These are phyloP conservation scores for Aspidiotus rigidus DNA, from an alignment of 2,888 invertebrate species.

Conservation along the genomic window DNA sequence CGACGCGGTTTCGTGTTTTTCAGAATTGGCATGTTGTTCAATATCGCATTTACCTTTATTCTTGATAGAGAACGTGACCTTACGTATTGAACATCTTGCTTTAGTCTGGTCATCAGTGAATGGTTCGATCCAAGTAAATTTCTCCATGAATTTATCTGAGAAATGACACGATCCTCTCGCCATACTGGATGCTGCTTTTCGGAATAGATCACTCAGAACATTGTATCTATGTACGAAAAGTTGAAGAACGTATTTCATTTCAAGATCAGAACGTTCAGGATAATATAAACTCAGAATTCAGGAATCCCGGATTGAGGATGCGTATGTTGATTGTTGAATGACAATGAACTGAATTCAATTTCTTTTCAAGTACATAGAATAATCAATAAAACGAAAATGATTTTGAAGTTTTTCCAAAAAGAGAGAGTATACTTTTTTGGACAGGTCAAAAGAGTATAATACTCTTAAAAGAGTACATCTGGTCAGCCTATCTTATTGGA, in stretches of 20 bases:
- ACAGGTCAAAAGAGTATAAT: too few relatives aligned
- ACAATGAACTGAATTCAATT: too few relatives aligned
- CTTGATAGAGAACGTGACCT: background rate
- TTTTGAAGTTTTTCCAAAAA: too few relatives aligned
- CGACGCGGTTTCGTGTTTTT: background rate
- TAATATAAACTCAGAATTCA: too few relatives aligned
- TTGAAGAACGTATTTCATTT: background rate
- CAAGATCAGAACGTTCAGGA: background rate
- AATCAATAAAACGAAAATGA: too few relatives aligned
- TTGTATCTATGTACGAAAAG: background rate
- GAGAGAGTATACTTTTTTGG: too few relatives aligned
- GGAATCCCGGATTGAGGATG: too few relatives aligned
- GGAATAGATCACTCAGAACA: background rate
- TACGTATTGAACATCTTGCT: background rate
- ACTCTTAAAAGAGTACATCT: too few relatives aligned
- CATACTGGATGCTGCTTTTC: background rate
- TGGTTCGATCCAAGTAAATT: slow-evolving; percentile 7
- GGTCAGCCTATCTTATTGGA: too few relatives aligned
- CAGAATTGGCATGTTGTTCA: background rate
- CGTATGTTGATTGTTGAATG: too few relatives aligned
- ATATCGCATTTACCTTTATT: slow-evolving; percentile 10
- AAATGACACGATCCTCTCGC: slow-evolving; percentile 9
- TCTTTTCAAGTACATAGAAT: too few relatives aligned
- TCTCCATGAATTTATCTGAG: slow-evolving; percentile 1
- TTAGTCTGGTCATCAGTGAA: background rate